Conservation (phyloP, 2,888 invertebrate genomes). For the Brachypterus glaber region DNA sequence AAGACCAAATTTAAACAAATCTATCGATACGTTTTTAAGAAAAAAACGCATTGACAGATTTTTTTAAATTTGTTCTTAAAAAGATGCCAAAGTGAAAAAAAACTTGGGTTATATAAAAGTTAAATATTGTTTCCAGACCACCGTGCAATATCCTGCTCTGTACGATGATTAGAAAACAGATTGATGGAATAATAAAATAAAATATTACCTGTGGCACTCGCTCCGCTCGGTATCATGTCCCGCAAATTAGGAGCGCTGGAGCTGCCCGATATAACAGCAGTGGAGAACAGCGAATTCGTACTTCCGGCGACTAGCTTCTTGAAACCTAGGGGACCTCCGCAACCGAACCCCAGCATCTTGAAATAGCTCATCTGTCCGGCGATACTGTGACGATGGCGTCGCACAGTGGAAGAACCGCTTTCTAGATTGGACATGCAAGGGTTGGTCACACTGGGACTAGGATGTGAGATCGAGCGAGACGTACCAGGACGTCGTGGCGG, state of each 20-base stretch:
- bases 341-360: constrained; percentile 77
- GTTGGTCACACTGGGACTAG: constrained; percentile 23
- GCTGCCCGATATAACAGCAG: constrained; percentile 91
- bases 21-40: no score
- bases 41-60: no score
- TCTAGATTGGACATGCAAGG: constrained; percentile 38
- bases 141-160: no score
- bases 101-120: no score
- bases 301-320: constrained; percentile 58
- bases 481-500: constrained; percentile 19
- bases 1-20: no score
- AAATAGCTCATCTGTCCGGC: constrained; percentile 92
- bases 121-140: no score
- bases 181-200: no score
- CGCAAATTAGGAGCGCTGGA: constrained; percentile 85
- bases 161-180: no score
- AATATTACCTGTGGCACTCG: constrained; percentile 69
- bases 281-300: constrained; percentile 85
- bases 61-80: no score
- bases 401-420: constrained; percentile 35
- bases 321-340: constrained; percentile 45
- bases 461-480: constrained; percentile 34
- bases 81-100: no score
- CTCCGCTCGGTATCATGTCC: constrained; percentile 72
- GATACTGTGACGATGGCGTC: constrained; percentile 92